Evolutionary conservation across 2,113 vertebrate species (phyloP).

Genomic region (Pristiophorus japonicus): DNA sequence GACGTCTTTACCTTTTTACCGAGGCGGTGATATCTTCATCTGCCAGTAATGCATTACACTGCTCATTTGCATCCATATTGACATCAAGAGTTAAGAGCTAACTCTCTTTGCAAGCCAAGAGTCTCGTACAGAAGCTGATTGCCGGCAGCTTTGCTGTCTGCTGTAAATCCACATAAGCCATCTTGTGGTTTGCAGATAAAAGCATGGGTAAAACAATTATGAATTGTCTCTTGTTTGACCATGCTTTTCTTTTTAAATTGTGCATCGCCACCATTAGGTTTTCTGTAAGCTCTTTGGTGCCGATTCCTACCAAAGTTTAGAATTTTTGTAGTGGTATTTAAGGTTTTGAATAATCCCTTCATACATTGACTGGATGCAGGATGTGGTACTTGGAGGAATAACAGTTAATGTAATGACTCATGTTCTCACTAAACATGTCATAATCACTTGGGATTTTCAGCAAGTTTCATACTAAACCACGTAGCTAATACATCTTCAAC

Average conservation of each 20-base stretch:
- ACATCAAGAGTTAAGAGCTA: background rate
- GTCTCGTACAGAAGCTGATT: too few species aligned
- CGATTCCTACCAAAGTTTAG: background rate
- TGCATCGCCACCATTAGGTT: background rate
- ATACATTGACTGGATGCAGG: background rate
- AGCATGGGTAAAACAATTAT: background rate
- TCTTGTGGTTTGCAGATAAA: background rate
- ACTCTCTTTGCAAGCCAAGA: background rate
- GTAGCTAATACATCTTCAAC: too few species aligned
- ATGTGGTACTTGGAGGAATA: background rate
- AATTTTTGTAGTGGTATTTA: background rate
- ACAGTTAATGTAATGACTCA: background rate
- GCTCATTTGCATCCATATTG: background rate
- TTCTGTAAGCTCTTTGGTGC: background rate
- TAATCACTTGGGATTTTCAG: too few species aligned
- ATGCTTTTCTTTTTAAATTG: background rate
- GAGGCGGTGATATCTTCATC: background rate
- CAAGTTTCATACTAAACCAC: too few species aligned
- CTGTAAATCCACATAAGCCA: background rate
- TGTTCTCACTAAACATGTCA: too few species aligned
- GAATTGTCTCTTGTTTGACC: background rate
- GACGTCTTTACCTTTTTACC: background rate
- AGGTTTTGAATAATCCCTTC: background rate
- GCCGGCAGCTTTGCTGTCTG: background rate
- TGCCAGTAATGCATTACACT: background rate